Evolutionary conservation across 53 echinoderm and acorn worm species (phyloP).

Genomic region (Henricia sp.): DNA sequence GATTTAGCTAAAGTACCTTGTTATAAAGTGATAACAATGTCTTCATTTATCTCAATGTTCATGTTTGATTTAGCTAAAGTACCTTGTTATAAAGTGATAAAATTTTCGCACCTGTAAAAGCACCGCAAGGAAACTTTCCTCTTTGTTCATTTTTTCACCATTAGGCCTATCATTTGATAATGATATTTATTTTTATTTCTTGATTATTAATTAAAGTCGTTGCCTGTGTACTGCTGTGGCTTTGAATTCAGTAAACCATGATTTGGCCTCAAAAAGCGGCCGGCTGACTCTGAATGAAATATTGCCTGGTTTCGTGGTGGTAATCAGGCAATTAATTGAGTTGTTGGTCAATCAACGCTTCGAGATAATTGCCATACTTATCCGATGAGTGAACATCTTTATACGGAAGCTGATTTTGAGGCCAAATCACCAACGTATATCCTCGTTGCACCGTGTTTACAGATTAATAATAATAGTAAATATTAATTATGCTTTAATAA

Average conservation of each 20-base stretch:
- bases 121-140: conserved; percentile 33
- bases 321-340: conserved; percentile 21
- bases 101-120: background rate
- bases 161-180: conserved; percentile 27
- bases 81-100: background rate
- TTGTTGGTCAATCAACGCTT: too few species aligned
- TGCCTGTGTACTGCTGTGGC: conserved; percentile 36
- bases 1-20: background rate
- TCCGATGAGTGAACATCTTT: too few species aligned
- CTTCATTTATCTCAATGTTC: background rate
- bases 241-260: background rate
- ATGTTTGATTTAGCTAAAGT: background rate
- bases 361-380: too few species aligned
- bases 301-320: conserved; percentile 57
- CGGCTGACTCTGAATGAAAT: conserved; percentile 27
- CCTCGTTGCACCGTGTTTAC: conserved; percentile 6
- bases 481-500: conserved; percentile 2
- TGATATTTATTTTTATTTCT: conserved; percentile 8
- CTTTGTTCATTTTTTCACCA: background rate
- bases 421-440: too few species aligned
- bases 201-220: conserved; percentile 6
- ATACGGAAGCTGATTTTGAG: too few species aligned
- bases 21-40: background rate
- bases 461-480: conserved; percentile 2
- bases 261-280: conserved; percentile 25